Conservation (phyloP, 2,888 invertebrate genomes). For the Lamellibrachia columna region DNA sequence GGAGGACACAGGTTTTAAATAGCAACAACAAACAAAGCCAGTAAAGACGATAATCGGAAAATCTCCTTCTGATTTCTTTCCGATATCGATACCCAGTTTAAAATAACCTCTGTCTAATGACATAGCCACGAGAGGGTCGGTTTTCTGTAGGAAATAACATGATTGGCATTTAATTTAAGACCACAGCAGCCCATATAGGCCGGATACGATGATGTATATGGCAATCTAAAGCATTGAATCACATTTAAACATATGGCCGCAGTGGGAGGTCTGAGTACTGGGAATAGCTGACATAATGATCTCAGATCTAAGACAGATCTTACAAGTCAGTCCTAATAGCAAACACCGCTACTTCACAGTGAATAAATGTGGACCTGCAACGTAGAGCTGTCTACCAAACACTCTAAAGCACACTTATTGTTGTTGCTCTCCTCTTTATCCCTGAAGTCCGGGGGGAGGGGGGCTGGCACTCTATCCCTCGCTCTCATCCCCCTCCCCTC, state of each 20-base stretch:
- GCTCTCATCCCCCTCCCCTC: no score
- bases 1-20: not conserved
- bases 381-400: not conserved
- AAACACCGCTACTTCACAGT: not conserved
- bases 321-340: not conserved
- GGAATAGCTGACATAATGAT: not conserved
- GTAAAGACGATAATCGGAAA: not conserved
- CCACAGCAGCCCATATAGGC: not conserved
- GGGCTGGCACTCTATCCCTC: no score
- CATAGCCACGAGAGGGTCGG: not conserved
- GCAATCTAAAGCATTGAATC: not conserved
- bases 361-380: not conserved
- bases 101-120: not conserved
- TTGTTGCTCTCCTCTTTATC: not conserved
- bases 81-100: not conserved
- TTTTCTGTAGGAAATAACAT: not conserved
- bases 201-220: not conserved
- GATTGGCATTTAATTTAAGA: not conserved
- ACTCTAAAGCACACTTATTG: not conserved
- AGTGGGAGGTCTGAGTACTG: not conserved
- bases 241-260: not conserved
- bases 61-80: not conserved
- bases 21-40: conserved; percentile 3
- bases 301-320: not conserved
- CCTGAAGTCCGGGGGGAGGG: no score